These are phyloP conservation scores for human DNA, from an alignment of 2,113 vertebrate species.

Conservation along the genomic window GRCh38 chr5:132797501-132798000, in stretches of 20 bases:
- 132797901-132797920: accelerated
- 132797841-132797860: not conserved
- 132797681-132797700: not conserved
- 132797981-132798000: not conserved
- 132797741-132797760: not conserved
- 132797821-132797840: not conserved
- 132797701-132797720: not conserved
- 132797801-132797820: not conserved
- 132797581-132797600: not conserved
- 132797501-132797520: not conserved
- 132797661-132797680: not conserved
- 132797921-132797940: accelerated
- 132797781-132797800: not conserved
- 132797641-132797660: not conserved
- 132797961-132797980: not conserved
- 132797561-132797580: not conserved
- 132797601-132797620: not conserved
- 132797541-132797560: not conserved
- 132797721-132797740: not conserved
- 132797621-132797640: not conserved
- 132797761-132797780: not conserved
- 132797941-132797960: not conserved
- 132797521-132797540: not conserved
- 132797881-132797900: not conserved
- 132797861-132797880: not conserved